phyloP scores from a whole-genome alignment of 2,888 invertebrate genomes.

The Aleiodes leptofemur region DNA sequence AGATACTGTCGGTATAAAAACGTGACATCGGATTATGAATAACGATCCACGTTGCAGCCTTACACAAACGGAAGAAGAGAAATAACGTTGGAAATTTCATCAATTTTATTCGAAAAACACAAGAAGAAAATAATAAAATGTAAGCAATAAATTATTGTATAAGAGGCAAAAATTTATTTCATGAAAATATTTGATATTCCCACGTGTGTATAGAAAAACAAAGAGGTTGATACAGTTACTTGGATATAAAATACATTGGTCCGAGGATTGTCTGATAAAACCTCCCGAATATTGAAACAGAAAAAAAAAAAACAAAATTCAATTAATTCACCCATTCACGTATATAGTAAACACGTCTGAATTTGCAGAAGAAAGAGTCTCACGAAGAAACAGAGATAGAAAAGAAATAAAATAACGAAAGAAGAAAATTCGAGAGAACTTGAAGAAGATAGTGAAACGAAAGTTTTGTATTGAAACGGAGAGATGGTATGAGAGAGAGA shows the following conservation, averaged over 20 bases:
- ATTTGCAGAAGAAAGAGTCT: conserved; percentile 31
- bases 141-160: background rate
- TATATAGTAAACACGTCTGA: conserved; percentile 28
- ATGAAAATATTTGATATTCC: background rate
- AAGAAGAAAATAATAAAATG: too few relatives aligned
- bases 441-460: conserved; percentile 26
- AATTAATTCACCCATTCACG: too few relatives aligned
- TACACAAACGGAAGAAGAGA: too few relatives aligned
- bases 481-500: conserved; percentile 18
- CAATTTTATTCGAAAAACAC: too few relatives aligned
- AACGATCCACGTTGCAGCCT: too few relatives aligned
- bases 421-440: background rate
- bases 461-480: conserved; percentile 33
- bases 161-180: background rate
- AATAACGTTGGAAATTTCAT: too few relatives aligned
- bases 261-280: conserved; percentile 36
- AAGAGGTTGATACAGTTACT: conserved; percentile 34
- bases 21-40: too few relatives aligned
- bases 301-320: too few relatives aligned
- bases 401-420: background rate
- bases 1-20: too few relatives aligned
- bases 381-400: background rate
- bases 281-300: background rate
- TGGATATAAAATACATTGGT: conserved; percentile 47
- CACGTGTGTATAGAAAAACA: conserved; percentile 2